Percentiles rank a stretch among this genome's conserved stretches.
Evolutionary conservation across 1,140 invertebrate genomes (phyloP).

Genomic region (Ylistrum balloti): DNA sequence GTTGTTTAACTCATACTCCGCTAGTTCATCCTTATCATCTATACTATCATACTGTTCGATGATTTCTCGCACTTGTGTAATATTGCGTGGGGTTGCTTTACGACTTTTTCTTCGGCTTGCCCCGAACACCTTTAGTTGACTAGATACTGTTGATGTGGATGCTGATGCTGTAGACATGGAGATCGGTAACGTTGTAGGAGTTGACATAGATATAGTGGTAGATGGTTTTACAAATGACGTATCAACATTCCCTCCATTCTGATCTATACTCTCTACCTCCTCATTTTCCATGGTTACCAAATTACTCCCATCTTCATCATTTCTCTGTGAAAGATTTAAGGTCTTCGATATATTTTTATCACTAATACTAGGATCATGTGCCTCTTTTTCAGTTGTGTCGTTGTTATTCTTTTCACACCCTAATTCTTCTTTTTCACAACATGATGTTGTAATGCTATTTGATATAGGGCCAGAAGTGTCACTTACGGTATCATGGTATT

Average conservation of each 20-base stretch:
- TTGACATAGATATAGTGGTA: neutral
- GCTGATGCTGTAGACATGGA: neutral
- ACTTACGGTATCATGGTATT: neutral
- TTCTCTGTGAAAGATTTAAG: neutral
- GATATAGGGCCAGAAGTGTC: neutral
- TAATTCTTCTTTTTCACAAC: neutral
- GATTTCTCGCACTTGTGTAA: constrained; percentile 65
- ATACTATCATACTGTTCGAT: constrained; percentile 59
- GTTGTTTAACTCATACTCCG: constrained; percentile 74
- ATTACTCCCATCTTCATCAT: neutral
- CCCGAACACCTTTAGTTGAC: neutral
- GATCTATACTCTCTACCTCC: neutral
- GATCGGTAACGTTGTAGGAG: neutral
- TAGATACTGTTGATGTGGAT: neutral
- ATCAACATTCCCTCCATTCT: neutral
- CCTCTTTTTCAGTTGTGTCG: neutral
- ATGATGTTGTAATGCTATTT: neutral
- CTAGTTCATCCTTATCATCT: constrained; percentile 71
- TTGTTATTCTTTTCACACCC: constrained; percentile 12
- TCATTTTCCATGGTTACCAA: neutral
- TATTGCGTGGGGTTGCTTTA: constrained; percentile 71
- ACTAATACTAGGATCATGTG: neutral
- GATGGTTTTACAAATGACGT: neutral
- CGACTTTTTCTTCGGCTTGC: constrained; percentile 64
- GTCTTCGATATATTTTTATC: neutral